These are phyloP conservation scores for Turdus rufiventris DNA, from an alignment of 2,113 vertebrate species.

Conservation along the genomic window DNA sequence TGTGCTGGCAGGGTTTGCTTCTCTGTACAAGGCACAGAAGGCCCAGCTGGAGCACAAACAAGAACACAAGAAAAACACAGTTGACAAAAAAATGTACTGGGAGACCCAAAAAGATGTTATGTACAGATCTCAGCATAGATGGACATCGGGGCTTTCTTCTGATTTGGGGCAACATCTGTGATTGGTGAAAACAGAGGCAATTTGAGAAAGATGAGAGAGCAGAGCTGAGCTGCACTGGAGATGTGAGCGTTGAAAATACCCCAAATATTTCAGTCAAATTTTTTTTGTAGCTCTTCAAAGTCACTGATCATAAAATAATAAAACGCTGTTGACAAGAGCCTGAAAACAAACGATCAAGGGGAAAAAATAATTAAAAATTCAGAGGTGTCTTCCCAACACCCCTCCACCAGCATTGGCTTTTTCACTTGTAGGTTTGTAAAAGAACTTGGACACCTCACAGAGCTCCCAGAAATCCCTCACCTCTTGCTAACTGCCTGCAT, in stretches of 20 bases:
- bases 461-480: not conserved
- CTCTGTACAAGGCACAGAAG: conserved; percentile 14
- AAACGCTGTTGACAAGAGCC: not conserved
- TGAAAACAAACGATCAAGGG: not conserved
- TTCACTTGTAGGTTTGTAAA: not conserved
- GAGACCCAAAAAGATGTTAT: not conserved
- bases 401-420: not conserved
- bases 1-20: conserved; percentile 22
- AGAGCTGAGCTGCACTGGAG: not conserved
- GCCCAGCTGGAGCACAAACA: conserved; percentile 46
- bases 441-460: not conserved
- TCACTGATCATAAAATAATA: not conserved
- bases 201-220: not conserved
- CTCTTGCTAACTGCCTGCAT: not conserved
- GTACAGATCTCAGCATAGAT: not conserved
- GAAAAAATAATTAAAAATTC: not conserved
- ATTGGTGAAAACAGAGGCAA: not conserved
- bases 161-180: not conserved
- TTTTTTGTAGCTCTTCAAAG: conserved; percentile 31
- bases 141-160: not conserved
- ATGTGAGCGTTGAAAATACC: not conserved
- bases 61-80: not conserved
- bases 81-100: conserved; percentile 14
- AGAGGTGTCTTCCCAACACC: not conserved
- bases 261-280: conserved; percentile 25